Base-by-base conservation (phyloP, 2,888 invertebrate species). In the Rutpela maculata region DNA sequence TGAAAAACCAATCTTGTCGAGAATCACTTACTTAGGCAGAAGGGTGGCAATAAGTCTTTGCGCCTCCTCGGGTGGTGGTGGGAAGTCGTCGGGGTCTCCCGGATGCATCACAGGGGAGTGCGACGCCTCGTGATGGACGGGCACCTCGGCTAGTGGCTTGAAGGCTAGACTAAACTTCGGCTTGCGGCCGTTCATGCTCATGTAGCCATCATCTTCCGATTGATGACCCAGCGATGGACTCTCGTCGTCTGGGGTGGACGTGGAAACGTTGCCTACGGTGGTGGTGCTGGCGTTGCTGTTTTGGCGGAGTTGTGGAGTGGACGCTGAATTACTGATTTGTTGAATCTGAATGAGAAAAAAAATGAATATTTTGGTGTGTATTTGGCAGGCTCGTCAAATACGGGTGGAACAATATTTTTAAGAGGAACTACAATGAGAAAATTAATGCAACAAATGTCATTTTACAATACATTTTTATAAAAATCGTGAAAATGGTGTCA, bases 181-280 rank as follows among this genome's bases (percentile, higher is more conserved):
- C 90, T 94, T 94, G 89, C 95, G 93, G 85, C 96, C 96, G 93
- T 96, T 96, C 93, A 96, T 95, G 91, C 96, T 96, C 96, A 96
- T 96, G 91, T 96, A 96, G 90, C 96, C 96, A 93, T 96, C 96
- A 93, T 96, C 96, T 90, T 96, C 96, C 75, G 96, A 96, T 89
- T 96, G 96, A 90, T 96, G 95, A 85, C 95, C 95, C 89, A 95
- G 93, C 84, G 95, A 94, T 86, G 95, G 95, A 89, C 95, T 95
- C 91, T 95, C 95, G 88, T 92, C 92, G 86, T 92, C 92, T 78
- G 92, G 92, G 73, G 92, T 91, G 43, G 88, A 84, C 15, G 86
- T 84, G 78, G 89, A 88, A 83, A 82, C 80, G 76, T 71, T 85
- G 43, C 56, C 67, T 17, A 75, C 69, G 26, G 74, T 84, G 80